Evolutionary conservation across 1,140 invertebrate genomes (phyloP), one percentile per base, ranked within the genome.

Genomic region (Drosophila cardini): DNA sequence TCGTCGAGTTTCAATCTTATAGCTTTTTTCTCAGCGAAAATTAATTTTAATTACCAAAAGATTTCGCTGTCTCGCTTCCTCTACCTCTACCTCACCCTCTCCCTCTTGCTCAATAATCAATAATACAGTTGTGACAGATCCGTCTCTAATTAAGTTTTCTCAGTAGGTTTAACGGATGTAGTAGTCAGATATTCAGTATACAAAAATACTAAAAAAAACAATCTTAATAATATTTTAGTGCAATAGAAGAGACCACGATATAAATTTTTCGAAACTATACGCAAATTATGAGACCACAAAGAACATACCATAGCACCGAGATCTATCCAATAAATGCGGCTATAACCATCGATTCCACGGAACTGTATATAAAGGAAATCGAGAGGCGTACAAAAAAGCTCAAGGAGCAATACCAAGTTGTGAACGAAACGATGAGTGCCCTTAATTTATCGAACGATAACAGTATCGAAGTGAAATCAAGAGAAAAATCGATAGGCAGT

Each of bases 41-140:
- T 85, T 85, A 85, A 85, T 85, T 85, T 85, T 85, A 85, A 85
- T 85, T 85, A 80, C 70, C 81, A 56, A 68, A 74, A 57, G 18
- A 55, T 36, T 55, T 16, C 13, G 13, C 10, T 36, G n/a, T 38
- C 5, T 7, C 2, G 8, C 30, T 32, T n/a, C 7, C n/a, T 2
- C 4, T 30, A 1, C 46, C 16, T 71, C 46, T 52, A 42, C 43
- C 50, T 61, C 78, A 64, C 72, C 21, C 62, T 60, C 30, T 50
- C 36, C 50, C 13, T 16, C 7, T 11, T 9, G 7, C 46, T 63
- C 36, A 50, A 26, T 40, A 76, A 82, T 82, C 73, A 78, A 81
- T 81, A 81, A 81, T 57, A 60, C 48, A 62, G 46, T 55, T 18
- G 13, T 65, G 46, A 62, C 78, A 52, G 48, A 15, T 52, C 63